Percentiles rank a stretch among this genome's conserved stretches.
Conservation (phyloP, 2,113 vertebrate genomes). For the Eira barbara region DNA sequence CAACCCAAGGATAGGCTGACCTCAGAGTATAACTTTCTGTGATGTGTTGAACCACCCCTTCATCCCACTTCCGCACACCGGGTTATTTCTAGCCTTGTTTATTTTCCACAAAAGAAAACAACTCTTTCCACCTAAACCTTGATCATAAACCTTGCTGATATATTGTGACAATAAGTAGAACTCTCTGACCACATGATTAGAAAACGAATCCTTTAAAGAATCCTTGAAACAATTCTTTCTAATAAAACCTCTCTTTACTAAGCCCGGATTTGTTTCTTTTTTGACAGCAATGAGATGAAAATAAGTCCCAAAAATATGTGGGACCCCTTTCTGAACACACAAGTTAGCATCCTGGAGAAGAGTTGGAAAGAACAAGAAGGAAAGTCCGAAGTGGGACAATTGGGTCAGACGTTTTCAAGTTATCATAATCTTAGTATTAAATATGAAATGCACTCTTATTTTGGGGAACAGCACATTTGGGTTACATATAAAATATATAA, state of each 20-base stretch:
- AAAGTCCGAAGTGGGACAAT: neutral
- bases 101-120: neutral
- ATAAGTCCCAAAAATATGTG: neutral
- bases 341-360: neutral
- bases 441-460: neutral
- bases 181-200: neutral
- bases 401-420: neutral
- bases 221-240: neutral
- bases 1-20: neutral
- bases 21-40: neutral
- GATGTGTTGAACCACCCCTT: neutral
- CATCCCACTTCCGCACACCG: neutral
- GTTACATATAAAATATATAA: too few relatives aligned
- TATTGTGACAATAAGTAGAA: neutral
- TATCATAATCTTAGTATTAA: neutral
- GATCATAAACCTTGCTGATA: neutral
- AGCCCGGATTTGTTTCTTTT: neutral
- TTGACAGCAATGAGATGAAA: neutral
- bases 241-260: neutral
- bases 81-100: neutral
- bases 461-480: neutral
- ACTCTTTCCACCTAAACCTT: neutral
- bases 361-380: neutral
- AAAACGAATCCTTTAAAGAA: neutral
- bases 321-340: neutral